Percentiles rank a stretch among this genome's conserved stretches.
phyloP scores from a whole-genome alignment of 2,113 vertebrate genomes.

The Caranx ignobilis region DNA sequence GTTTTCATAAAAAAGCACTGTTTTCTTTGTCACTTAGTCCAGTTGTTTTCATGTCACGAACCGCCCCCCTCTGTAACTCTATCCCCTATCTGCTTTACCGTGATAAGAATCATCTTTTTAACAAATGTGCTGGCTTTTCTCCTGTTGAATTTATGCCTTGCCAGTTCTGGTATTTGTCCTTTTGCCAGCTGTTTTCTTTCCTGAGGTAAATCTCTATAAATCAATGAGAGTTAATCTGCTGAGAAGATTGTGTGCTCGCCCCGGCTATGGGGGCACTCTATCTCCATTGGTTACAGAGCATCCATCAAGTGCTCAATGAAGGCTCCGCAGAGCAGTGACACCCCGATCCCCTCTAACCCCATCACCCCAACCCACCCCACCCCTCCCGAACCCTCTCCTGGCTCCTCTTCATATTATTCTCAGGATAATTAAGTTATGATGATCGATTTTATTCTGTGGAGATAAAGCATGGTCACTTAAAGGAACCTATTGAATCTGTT shows the following conservation, averaged over 20 bases:
- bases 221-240: conserved; percentile 84
- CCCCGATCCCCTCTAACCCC: conserved; percentile 63
- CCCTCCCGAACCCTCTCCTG: not conserved
- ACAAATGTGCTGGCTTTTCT: conserved; percentile 69
- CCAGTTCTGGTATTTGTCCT: conserved; percentile 75
- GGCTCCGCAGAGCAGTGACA: conserved; percentile 73
- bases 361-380: conserved; percentile 49
- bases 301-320: conserved; percentile 82
- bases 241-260: conserved; percentile 76
- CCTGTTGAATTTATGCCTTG: conserved; percentile 74
- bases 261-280: conserved; percentile 67
- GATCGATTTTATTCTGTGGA: conserved; percentile 3
- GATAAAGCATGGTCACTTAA: not conserved
- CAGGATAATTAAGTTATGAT: conserved; percentile 37
- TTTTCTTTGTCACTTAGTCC: not conserved
- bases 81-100: conserved; percentile 20
- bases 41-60: conserved; percentile 7
- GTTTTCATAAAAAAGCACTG: not conserved
- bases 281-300: conserved; percentile 85
- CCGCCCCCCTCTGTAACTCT: conserved; percentile 20
- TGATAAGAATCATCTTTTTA: conserved; percentile 56
- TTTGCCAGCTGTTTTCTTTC: conserved; percentile 83
- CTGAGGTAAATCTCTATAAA: conserved; percentile 84
- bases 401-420: conserved; percentile 40
- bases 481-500: conserved; percentile 22